A percentile compares a stretch with the other conserved stretches of the same genome.
Conservation (phyloP, 2,888 invertebrate genomes). For the Xestia rhomboidea region DNA sequence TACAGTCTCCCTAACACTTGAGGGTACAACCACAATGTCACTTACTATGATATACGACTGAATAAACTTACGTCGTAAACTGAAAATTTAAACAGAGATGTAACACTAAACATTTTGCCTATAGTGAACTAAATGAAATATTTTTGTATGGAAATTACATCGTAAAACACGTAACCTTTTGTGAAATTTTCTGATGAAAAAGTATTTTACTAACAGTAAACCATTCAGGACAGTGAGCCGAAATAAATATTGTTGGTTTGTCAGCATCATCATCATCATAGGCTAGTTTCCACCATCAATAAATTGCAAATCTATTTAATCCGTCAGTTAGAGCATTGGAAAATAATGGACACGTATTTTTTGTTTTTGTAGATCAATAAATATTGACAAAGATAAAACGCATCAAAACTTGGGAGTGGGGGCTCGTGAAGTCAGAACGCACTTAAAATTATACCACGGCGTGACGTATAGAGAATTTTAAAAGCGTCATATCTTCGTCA, state of each 20-base stretch:
- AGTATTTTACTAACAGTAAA: neutral
- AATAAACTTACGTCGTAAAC: conserved; percentile 52
- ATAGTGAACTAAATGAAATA: neutral
- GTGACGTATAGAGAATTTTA: too few relatives aligned
- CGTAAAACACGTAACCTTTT: neutral
- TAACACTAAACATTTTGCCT: conserved; percentile 19
- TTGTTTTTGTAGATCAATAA: too few relatives aligned
- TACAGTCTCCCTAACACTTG: conserved; percentile 33
- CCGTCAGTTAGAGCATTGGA: too few relatives aligned
- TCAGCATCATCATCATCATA: neutral
- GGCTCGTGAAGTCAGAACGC: too few relatives aligned
- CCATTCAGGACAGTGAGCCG: neutral
- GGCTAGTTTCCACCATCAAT: too few relatives aligned
- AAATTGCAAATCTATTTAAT: too few relatives aligned
- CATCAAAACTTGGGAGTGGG: too few relatives aligned
- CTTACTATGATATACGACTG: conserved; percentile 39
- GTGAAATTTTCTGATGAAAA: neutral
- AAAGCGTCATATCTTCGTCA: too few relatives aligned
- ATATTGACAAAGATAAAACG: too few relatives aligned
- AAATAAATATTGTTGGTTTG: neutral
- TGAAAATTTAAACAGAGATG: conserved; percentile 59
- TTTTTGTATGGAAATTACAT: conserved; percentile 15
- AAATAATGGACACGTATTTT: too few relatives aligned
- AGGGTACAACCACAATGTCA: conserved; percentile 40
- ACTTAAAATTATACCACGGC: too few relatives aligned